Evolutionary conservation across 2,113 vertebrate genomes (phyloP), one percentile per base, ranked within the genome.

Genomic region (Oncorhynchus kisutch): DNA sequence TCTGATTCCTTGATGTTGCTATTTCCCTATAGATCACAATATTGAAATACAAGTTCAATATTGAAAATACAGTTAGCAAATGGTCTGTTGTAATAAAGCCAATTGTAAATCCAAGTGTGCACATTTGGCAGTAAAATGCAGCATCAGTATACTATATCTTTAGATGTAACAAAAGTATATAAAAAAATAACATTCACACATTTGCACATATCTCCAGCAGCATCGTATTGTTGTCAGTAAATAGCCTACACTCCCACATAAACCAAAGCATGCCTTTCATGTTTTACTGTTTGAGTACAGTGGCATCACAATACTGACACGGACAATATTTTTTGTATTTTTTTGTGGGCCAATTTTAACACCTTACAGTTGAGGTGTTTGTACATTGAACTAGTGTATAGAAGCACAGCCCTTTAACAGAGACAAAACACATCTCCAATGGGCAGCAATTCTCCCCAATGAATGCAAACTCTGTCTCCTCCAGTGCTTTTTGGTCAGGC

Each of bases 351-450:
- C 88, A 82, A 82, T 89, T 91, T 84, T 80, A 88, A 91, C 89
- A 88, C 85, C 83, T 91, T 89, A 88, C 89, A 91, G 90, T 85
- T 81, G 86, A 88, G 88, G 84, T 90, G 90, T 90, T 87, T 89
- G 81, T 86, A 86, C 84, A 85, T 76, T 87, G 90, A 89, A 88
- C 90, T 82, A 73, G 83, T 71, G 85, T 86, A 84, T 83, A 78
- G 86, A 92, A 90, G 91, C 81, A 86, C 73, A 82, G 84, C 78
- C 87, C 91, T 91, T 93, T 89, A 91, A 92, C 82, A 83, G 85
- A 87, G 86, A 90, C 86, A 83, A 89, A 92, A 91, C 86, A 86
- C 82, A 79, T 81, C 82, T 77, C 72, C 90, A 90, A 90, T 87
- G 86, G 87, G 86, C 88, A 85, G 81, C 81, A 88, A 91, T 89